A percentile compares a stretch with the other conserved stretches of the same genome.
These are phyloP conservation scores for Pangasianodon hypophthalmus DNA, from an alignment of 2,113 vertebrate genomes.

Conservation along the genomic window DNA sequence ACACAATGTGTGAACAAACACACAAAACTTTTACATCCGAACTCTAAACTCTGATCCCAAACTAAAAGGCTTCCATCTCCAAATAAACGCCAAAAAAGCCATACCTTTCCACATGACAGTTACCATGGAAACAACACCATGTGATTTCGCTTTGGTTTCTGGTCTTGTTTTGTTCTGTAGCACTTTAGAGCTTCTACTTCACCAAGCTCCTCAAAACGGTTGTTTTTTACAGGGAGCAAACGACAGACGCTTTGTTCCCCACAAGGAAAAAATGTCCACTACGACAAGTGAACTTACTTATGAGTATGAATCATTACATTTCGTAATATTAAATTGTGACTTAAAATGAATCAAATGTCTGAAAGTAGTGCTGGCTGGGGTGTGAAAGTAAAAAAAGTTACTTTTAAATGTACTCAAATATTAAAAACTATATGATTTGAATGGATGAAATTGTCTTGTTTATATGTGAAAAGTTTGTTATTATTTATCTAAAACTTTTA, in stretches of 20 bases:
- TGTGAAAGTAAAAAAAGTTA: background rate
- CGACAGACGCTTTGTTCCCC: background rate
- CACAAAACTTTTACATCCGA: background rate
- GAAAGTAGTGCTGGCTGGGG: too few relatives aligned
- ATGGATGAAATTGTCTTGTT: too few relatives aligned
- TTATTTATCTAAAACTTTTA: too few relatives aligned
- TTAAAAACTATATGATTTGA: too few relatives aligned
- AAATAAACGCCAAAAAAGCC: too few relatives aligned
- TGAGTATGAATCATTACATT: too few relatives aligned
- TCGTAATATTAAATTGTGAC: too few relatives aligned
- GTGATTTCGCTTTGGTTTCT: background rate
- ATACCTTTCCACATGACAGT: background rate
- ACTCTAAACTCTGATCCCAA: background rate
- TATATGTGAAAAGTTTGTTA: too few relatives aligned
- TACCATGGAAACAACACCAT: background rate
- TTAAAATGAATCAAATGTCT: too few relatives aligned
- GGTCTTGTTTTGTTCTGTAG: background rate
- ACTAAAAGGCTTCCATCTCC: background rate
- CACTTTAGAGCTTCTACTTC: background rate
- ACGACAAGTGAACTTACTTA: background rate
- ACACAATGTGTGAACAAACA: background rate
- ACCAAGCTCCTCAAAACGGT: background rate
- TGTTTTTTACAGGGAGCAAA: background rate
- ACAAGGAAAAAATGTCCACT: background rate
- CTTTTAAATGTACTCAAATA: background rate